phyloP scores from a whole-genome alignment of 2,888 invertebrate genomes.

The Ochropleura leucogaster region DNA sequence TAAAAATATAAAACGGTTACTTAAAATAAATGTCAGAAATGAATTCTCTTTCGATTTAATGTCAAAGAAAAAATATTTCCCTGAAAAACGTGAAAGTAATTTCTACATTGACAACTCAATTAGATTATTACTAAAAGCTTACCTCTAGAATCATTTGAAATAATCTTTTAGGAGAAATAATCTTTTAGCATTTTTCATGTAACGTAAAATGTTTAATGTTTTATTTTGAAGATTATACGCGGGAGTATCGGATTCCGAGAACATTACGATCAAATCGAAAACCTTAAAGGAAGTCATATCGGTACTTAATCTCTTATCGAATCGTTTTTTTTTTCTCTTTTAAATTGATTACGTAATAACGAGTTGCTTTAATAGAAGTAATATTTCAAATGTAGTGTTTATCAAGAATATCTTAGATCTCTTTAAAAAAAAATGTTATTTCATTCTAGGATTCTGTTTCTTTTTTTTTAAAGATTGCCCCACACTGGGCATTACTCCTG shows the following conservation, averaged over 20 bases:
- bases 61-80: not conserved
- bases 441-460: too few relatives aligned
- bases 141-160: constrained; percentile 7
- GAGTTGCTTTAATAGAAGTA: constrained; percentile 5
- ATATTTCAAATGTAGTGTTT: too few relatives aligned
- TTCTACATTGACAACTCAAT: constrained; percentile 14
- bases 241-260: constrained; percentile 25
- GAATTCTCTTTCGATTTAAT: not conserved
- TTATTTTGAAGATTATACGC: constrained; percentile 34
- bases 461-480: too few relatives aligned
- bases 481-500: too few relatives aligned
- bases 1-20: not conserved
- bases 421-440: too few relatives aligned
- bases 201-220: constrained; percentile 23
- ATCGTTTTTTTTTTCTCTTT: constrained; percentile 30
- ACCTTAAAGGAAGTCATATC: constrained; percentile 56
- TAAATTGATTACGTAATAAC: constrained; percentile 46
- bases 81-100: not conserved
- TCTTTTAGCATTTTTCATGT: constrained; percentile 7
- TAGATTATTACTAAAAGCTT: constrained; percentile 25
- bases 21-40: not conserved
- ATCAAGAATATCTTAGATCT: too few relatives aligned
- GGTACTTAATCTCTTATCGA: constrained; percentile 51
- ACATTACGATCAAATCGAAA: constrained; percentile 56
- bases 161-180: constrained; percentile 4